Evolutionary conservation across 2,113 vertebrate species (phyloP).

Genomic region (Anhinga rufa): DNA sequence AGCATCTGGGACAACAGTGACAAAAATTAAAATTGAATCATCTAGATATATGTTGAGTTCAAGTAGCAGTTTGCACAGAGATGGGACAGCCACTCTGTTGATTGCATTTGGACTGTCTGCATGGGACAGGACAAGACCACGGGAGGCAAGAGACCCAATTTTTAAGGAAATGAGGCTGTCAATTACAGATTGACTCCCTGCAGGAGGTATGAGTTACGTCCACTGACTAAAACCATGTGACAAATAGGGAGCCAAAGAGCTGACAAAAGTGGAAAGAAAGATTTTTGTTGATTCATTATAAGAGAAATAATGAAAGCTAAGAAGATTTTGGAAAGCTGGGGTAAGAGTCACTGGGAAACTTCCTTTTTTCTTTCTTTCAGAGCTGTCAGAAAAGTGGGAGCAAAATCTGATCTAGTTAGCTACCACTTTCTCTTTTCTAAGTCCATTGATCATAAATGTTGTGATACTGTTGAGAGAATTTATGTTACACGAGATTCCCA

Average conservation of each 20-base stretch:
- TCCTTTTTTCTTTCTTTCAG: not conserved
- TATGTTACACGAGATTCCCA: not conserved
- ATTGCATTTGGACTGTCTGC: not conserved
- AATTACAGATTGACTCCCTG: slow-evolving; percentile 19
- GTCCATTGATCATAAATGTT: not conserved
- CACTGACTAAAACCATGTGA: slow-evolving; percentile 5
- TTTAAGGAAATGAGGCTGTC: slow-evolving; percentile 21
- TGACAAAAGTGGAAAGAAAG: not conserved
- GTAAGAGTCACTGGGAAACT: not conserved
- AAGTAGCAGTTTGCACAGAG: not conserved
- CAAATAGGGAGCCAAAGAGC: slow-evolving; percentile 3
- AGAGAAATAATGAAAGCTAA: not conserved
- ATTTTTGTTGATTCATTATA: not conserved
- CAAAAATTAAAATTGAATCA: not conserved
- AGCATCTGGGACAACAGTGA: not conserved
- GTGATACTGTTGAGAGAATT: not conserved
- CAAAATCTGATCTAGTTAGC: not conserved
- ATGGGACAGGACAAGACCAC: not conserved
- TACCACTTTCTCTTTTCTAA: not conserved
- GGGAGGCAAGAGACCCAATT: not conserved
- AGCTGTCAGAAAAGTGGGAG: not conserved
- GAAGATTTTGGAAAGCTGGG: not conserved
- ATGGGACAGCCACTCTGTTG: not conserved
- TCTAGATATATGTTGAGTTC: not conserved
- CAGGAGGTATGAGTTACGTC: slow-evolving; percentile 29